Evolutionary conservation across 2,888 invertebrate genomes (phyloP), one percentile per base, ranked within the genome.

Genomic region (Chirona hameri): DNA sequence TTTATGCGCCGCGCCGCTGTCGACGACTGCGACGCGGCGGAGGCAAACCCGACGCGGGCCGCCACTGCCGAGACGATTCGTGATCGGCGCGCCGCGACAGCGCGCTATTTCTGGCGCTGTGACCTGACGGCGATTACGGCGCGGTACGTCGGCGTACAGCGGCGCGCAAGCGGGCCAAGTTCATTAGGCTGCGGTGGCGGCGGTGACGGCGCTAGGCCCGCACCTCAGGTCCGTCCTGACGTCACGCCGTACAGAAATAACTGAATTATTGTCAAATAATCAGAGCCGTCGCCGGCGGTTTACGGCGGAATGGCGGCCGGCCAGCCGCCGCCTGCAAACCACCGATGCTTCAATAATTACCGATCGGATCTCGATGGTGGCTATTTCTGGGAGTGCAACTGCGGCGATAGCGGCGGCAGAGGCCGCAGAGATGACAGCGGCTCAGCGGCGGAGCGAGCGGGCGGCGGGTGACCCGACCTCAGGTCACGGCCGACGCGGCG

Each of bases 251-350:
- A 76, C 39, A 76, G 76, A 76, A 76, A 76, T 76, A 76, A 76
- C 76, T 76, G 76, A 31, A 76, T 76, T 76, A 76, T 76, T 76
- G 76, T 76, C 76, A 76, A 76, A 76, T 76, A 21, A 76, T 76
- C 76, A 69, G 15, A 14, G 69, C 21, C 69, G 69, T 5, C 72
- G 15, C 39, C 76, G 76, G 39, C 39, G 31, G 39, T 39, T 76
- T 76, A 39, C 39, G 31, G 39, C 12, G 39, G 76, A 72, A 39
- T 15, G 69, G 39, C 7, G 31, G 29, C 18, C 39, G 76, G 21
- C 76, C 14, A 18, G 15, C 65, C 39, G 21, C 27, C 39, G 60
- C 76, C 31, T 39, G 76, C 76, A 76, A 24, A 39, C 76, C 76
- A 21, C 39, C 76, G 39, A 7, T 7, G 69, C 29, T 29, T 69